Evolutionary conservation across 37 sponge, comb jelly and placozoan species (phyloP).

Genomic region (Bolinopsis microptera): DNA sequence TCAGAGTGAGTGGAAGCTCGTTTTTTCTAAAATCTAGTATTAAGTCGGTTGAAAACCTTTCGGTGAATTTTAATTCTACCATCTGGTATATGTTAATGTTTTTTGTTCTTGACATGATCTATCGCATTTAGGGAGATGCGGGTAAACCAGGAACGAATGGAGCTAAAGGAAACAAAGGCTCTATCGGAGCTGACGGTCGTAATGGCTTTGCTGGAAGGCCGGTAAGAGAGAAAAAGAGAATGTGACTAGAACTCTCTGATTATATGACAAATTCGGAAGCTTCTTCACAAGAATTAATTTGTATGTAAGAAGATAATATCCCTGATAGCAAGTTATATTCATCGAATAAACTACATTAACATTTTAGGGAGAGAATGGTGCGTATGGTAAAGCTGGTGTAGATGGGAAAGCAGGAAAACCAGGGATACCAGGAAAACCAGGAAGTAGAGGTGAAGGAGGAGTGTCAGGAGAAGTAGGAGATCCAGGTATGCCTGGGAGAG

Average conservation of each 20-base stretch:
- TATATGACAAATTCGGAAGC: too few species aligned
- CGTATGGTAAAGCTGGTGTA: background rate
- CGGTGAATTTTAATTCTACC: too few species aligned
- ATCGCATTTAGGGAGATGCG: background rate
- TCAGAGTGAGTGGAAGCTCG: background rate
- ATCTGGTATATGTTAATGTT: too few species aligned
- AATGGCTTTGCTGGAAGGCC: background rate
- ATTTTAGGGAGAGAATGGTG: conserved; percentile 14
- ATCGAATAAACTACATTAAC: too few species aligned
- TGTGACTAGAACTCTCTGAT: too few species aligned
- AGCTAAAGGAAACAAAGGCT: background rate
- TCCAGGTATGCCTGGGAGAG: background rate
- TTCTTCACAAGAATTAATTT: too few species aligned
- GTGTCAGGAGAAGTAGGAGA: background rate
- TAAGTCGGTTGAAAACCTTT: too few species aligned
- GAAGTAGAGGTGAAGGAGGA: background rate
- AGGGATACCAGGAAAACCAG: background rate
- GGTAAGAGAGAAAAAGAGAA: too few species aligned
- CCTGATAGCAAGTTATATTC: too few species aligned
- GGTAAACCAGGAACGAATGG: conserved; percentile 44
- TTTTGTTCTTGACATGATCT: too few species aligned
- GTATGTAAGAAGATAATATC: too few species aligned
- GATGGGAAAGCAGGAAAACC: background rate
- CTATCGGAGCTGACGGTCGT: background rate
- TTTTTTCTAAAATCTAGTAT: too few species aligned